Evolutionary conservation across 1,140 invertebrate species (phyloP).

Genomic region (Ooceraea biroi): DNA sequence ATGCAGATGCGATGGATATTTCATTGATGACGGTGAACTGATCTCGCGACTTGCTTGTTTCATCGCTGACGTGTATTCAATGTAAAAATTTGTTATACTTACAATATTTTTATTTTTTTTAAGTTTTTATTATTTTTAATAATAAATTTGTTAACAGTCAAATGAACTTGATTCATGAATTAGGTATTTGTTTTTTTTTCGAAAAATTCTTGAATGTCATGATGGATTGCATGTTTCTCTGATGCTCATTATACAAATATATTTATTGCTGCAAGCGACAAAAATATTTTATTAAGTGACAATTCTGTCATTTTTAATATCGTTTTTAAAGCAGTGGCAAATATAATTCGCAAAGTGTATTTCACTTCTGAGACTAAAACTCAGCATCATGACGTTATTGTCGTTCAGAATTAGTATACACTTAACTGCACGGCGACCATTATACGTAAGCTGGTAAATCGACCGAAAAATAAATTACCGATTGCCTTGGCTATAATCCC

Average conservation of each 20-base stretch:
- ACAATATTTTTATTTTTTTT: no score
- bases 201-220: no score
- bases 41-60: constrained; percentile 15
- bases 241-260: no score
- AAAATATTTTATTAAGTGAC: no score
- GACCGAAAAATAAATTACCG: constrained; percentile 76
- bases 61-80: constrained; percentile 22
- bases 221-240: no score
- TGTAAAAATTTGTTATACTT: constrained; percentile 36
- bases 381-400: constrained; percentile 24
- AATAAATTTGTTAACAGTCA: no score
- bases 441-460: constrained; percentile 57
- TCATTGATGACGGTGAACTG: constrained; percentile 37
- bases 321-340: background rate
- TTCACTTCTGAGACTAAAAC: background rate
- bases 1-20: background rate
- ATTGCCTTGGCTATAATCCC: constrained; percentile 78
- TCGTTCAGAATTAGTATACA: constrained; percentile 18
- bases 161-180: no score
- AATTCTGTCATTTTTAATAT: background rate
- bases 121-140: no score
- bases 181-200: no score
- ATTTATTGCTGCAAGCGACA: no score
- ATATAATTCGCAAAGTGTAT: background rate
- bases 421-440: constrained; percentile 40